These are phyloP conservation scores for Caenorhabditis remanei DNA, from an alignment of 1,140 invertebrate species.

Conservation along the genomic window DNA sequence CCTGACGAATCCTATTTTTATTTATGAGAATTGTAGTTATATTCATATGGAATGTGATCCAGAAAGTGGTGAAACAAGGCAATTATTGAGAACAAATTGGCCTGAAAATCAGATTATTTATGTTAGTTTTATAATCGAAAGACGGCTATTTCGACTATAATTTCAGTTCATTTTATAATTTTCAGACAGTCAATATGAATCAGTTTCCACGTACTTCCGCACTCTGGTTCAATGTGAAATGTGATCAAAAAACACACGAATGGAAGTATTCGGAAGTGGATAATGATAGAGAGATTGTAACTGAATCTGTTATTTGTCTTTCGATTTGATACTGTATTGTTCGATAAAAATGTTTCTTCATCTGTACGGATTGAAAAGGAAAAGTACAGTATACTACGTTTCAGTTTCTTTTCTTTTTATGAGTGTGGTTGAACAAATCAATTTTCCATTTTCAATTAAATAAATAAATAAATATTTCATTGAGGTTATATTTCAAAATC, in stretches of 20 bases:
- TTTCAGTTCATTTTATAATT: no score
- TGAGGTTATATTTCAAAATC: no score
- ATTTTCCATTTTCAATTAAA: no score
- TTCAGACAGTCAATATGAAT: conserved; percentile 9
- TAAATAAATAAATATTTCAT: no score
- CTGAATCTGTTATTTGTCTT: background rate
- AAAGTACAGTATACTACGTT: no score
- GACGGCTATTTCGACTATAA: no score
- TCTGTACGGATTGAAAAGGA: no score
- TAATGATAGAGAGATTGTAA: background rate
- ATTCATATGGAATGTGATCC: background rate
- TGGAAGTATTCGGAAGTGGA: background rate
- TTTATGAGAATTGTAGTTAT: background rate
- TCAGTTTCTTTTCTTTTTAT: no score
- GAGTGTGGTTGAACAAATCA: no score
- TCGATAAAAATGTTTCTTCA: no score
- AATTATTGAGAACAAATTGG: conserved; percentile 40
- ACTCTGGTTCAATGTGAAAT: background rate
- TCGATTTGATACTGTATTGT: background rate
- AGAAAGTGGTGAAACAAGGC: background rate
- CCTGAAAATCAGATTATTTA: background rate
- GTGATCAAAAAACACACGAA: conserved; percentile 7
- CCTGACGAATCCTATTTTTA: background rate
- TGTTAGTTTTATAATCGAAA: background rate
- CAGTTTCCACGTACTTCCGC: background rate